Evolutionary conservation across 1,140 invertebrate species (phyloP), one percentile per base, ranked within the genome.

Genomic region (Sarcophaga peregrina): DNA sequence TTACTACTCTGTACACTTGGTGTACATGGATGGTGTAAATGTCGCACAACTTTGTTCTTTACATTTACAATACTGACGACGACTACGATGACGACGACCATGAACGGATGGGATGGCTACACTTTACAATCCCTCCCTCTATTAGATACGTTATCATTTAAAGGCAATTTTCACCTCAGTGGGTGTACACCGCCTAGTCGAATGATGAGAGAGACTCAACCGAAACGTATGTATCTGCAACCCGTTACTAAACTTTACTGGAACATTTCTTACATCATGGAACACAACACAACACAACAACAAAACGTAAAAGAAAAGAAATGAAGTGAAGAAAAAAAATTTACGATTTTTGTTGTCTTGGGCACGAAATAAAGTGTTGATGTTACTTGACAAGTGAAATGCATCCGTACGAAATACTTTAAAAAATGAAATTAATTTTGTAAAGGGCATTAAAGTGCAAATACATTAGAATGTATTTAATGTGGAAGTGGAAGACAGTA

Each of bases 121-220:
- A 37, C 25, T 37, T 37, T 37, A 37, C 25, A 9, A 68, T 20
- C 9, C 17, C 62, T 68, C 62, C n/a, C 62, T 68, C 62, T 68
- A n/a, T 68, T 20, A 68, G 62, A 68, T 68, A 20, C 20, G 62
- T 68, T 68, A 68, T 68, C 62, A 68, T 68, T 68, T 68, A 10
- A 68, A 68, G 62, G n/a, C 62, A 68, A 68, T 68, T 68, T 68
- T 68, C 62, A 68, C 62, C 62, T 68, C 62, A 68, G 62, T 68
- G 62, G 62, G 62, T 20, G 62, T 68, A 68, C 62, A 68, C 62
- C 62, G 62, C 20, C 62, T 68, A n/a, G 7, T 37, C 25, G 25
- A 4, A 37, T 9, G 9, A n/a, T 62, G 50, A 52, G 13, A 52
- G 13, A 52, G 13, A 68, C 8, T 20, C 3, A 68, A 68, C 62